A percentile compares a stretch with the other conserved stretches of the same genome.
Evolutionary conservation across 2,888 invertebrate species (phyloP).

Genomic region (Rhamnusium bicolor): DNA sequence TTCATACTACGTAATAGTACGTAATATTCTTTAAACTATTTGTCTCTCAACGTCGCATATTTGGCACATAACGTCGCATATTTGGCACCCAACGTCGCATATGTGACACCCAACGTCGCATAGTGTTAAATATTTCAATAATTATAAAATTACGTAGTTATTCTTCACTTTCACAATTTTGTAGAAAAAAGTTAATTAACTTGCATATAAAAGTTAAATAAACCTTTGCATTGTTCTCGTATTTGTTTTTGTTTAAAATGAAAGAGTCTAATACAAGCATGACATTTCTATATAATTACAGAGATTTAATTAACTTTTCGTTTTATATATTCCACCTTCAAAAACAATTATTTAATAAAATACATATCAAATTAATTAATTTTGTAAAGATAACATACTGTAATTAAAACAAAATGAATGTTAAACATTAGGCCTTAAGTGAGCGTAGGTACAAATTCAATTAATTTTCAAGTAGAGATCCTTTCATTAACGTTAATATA

Average conservation of each 20-base stretch:
- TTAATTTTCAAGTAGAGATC: not conserved
- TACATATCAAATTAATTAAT: slow-evolving; percentile 1
- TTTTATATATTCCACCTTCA: not conserved
- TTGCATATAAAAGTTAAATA: not conserved
- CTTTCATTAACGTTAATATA: slow-evolving; percentile 16
- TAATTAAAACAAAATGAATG: slow-evolving; percentile 7
- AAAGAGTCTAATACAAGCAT: not conserved
- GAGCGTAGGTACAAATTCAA: slow-evolving; percentile 8
- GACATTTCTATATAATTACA: not conserved
- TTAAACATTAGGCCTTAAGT: not conserved
- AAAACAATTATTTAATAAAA: not conserved
- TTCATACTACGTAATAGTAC: no score
- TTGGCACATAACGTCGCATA: no score
- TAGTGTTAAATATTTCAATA: no score
- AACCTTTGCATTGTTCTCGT: not conserved
- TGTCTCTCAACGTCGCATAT: no score
- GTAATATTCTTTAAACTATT: no score
- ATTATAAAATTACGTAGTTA: no score
- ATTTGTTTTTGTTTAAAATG: not conserved
- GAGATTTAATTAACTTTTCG: slow-evolving; percentile 2
- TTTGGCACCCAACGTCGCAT: no score
- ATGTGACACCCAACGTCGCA: no score
- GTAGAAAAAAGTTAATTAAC: not conserved
- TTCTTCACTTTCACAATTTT: no score
- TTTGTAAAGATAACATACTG: slow-evolving; percentile 2